A percentile compares a stretch with the other conserved stretches of the same genome.
Evolutionary conservation across 2,888 invertebrate genomes (phyloP).

Genomic region (Patella caerulea): DNA sequence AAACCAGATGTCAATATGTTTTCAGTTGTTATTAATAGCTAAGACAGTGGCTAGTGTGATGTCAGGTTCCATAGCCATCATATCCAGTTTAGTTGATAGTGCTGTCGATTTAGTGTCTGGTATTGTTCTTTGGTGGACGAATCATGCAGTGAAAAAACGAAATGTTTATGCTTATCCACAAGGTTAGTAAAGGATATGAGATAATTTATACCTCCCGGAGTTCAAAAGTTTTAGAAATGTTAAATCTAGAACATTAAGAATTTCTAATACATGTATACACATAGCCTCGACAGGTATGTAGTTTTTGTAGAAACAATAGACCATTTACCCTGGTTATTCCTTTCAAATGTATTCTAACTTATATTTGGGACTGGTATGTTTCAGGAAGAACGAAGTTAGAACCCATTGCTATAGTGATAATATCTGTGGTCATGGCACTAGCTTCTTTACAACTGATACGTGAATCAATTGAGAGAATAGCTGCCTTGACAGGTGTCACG

Average conservation of each 20-base stretch:
- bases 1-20: slow-evolving; percentile 14
- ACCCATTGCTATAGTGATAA: slow-evolving; percentile 71
- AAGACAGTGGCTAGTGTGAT: slow-evolving; percentile 71
- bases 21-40: slow-evolving; percentile 67
- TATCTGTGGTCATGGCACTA: slow-evolving; percentile 73
- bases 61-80: slow-evolving; percentile 73
- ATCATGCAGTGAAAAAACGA: slow-evolving; percentile 68
- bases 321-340: too few species aligned
- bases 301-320: too few species aligned
- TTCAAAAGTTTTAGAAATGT: too few species aligned
- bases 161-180: slow-evolving; percentile 73
- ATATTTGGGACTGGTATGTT: not conserved
- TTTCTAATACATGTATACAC: too few species aligned
- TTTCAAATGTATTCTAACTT: too few species aligned
- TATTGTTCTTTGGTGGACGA: slow-evolving; percentile 70
- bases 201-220: too few species aligned
- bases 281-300: too few species aligned
- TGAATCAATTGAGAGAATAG: slow-evolving; percentile 68
- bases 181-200: slow-evolving; percentile 45
- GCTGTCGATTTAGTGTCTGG: slow-evolving; percentile 73
- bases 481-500: slow-evolving; percentile 46
- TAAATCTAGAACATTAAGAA: too few species aligned
- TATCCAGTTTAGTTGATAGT: slow-evolving; percentile 73
- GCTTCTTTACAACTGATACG: slow-evolving; percentile 72
- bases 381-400: slow-evolving; percentile 71